Conservation (phyloP, 2,797 vertebrate species). For the Poecilia wingei region DNA sequence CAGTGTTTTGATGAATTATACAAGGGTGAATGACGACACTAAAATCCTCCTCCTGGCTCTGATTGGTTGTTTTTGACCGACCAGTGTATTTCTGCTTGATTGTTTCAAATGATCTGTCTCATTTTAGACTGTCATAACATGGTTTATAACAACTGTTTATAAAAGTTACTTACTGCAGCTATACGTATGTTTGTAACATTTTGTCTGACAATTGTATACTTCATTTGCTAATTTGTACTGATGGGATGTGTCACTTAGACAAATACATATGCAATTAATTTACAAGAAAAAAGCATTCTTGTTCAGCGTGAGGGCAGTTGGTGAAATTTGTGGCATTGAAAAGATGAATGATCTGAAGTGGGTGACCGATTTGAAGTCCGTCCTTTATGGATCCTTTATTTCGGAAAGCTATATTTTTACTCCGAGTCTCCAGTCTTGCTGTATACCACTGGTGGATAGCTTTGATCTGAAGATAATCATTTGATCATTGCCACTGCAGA, state of each 20-base stretch:
- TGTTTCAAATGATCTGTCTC: no score
- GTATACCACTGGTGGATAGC: constrained; percentile 37
- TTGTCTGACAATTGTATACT: background rate
- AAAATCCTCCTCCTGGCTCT: no score
- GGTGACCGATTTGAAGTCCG: constrained; percentile 32
- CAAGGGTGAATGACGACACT: no score
- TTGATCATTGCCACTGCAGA: constrained; percentile 58
- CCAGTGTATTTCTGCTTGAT: no score
- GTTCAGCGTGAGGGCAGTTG: constrained; percentile 40
- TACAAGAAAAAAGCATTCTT: constrained; percentile 38
- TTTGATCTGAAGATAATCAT: constrained; percentile 66
- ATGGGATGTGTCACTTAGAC: background rate
- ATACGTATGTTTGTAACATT: background rate
- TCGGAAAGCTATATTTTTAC: constrained; percentile 28
- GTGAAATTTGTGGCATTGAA: constrained; percentile 35
- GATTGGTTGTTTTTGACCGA: background rate
- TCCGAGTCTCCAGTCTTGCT: constrained; percentile 20
- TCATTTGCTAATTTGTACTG: background rate
- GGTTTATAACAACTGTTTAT: no score
- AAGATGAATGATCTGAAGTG: constrained; percentile 45
- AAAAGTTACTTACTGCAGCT: no score
- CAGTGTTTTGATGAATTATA: background rate
- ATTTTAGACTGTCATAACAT: no score
- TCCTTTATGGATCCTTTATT: constrained; percentile 29
- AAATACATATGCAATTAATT: constrained; percentile 8